A percentile compares a stretch with the other conserved stretches of the same genome.
phyloP scores from a whole-genome alignment of 2,113 vertebrate genomes.

The Pungitius pungitius region DNA sequence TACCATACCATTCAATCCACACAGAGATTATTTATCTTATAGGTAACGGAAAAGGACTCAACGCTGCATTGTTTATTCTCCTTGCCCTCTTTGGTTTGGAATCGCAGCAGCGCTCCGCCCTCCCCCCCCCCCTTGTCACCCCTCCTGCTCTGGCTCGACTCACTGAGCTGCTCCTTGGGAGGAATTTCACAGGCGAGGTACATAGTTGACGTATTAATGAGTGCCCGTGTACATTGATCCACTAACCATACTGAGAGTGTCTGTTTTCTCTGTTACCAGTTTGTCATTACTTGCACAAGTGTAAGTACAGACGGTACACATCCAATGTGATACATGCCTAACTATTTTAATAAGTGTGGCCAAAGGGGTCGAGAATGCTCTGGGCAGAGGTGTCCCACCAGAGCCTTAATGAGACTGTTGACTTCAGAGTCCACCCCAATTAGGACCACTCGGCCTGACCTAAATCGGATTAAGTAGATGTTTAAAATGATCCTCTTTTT shows the following conservation, averaged over 20 bases:
- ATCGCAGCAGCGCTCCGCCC: no score
- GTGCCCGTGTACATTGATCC: background rate
- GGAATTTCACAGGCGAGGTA: no score
- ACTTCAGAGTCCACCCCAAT: slow-evolving; percentile 61
- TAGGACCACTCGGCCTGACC: slow-evolving; percentile 62
- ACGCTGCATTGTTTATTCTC: no score
- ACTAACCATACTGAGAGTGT: background rate
- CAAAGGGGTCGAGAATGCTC: slow-evolving; percentile 38
- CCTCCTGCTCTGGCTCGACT: background rate
- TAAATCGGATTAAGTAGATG: slow-evolving; percentile 66
- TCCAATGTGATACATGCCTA: slow-evolving; percentile 24
- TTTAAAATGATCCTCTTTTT: slow-evolving; percentile 59
- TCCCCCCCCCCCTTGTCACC: background rate
- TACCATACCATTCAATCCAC: no score
- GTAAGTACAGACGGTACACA: slow-evolving; percentile 1
- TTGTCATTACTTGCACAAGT: background rate
- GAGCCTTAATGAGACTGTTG: slow-evolving; percentile 59
- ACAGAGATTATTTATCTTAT: no score
- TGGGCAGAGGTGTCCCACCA: slow-evolving; percentile 53
- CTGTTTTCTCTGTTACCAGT: background rate
- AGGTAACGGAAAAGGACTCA: no score
- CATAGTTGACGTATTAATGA: background rate
- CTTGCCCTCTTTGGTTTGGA: no score
- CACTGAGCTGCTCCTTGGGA: background rate
- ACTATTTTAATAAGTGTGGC: slow-evolving; percentile 39